Evolutionary conservation across 2,113 vertebrate genomes (phyloP).

Genomic region (Cairina moschata): DNA sequence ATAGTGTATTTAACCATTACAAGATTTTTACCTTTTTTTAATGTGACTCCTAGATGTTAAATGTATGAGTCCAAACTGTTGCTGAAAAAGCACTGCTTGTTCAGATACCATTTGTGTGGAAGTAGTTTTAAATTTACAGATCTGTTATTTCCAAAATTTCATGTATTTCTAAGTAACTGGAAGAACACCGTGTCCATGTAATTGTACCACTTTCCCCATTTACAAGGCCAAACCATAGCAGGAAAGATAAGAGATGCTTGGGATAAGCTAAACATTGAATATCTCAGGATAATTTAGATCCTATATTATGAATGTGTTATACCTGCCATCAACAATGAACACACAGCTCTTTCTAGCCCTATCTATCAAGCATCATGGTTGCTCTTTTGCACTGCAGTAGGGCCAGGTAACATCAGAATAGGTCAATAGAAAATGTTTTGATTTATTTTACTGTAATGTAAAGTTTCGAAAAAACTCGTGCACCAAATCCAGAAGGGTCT

Average conservation of each 20-base stretch:
- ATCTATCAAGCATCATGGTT: neutral
- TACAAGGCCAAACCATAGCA: neutral
- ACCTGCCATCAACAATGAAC: neutral
- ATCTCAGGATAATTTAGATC: neutral
- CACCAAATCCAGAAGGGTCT: neutral
- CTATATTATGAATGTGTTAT: neutral
- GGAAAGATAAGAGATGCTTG: neutral
- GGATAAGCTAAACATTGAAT: neutral
- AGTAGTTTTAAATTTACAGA: neutral
- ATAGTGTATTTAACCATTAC: neutral
- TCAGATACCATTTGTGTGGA: slow-evolving; percentile 12
- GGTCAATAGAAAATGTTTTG: neutral
- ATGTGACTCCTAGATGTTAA: neutral
- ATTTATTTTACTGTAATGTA: neutral
- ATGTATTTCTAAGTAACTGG: neutral
- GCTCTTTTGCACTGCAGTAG: neutral
- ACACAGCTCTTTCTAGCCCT: neutral
- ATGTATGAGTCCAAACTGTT: neutral
- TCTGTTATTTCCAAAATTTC: neutral
- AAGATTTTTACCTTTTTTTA: neutral
- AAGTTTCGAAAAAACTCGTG: neutral
- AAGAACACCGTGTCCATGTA: neutral
- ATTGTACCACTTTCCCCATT: neutral
- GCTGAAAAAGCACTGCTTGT: neutral
- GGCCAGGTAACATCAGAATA: neutral